These are phyloP conservation scores for Agonum fuliginosum DNA, from an alignment of 2,888 invertebrate genomes.

Conservation along the genomic window DNA sequence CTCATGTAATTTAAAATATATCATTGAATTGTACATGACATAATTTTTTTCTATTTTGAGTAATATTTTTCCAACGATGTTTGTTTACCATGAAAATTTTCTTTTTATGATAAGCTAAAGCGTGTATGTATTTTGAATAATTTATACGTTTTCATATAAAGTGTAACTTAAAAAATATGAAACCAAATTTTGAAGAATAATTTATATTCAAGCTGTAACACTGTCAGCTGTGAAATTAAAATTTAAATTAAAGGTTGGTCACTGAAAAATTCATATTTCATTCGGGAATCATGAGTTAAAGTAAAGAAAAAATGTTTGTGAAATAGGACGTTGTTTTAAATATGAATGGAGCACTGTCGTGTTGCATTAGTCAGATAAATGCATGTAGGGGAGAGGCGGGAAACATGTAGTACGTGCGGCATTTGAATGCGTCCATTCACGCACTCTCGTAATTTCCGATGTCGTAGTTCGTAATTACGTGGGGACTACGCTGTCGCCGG, in stretches of 20 bases:
- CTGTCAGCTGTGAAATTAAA: background rate
- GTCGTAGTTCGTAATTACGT: constrained; percentile 43
- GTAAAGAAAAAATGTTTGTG: constrained; percentile 21
- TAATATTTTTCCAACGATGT: too few relatives aligned
- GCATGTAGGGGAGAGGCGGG: background rate
- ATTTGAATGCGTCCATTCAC: constrained; percentile 55
- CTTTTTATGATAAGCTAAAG: too few relatives aligned
- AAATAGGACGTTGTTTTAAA: constrained; percentile 33
- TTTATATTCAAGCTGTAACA: constrained; percentile 26
- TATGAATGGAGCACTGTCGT: constrained; percentile 1
- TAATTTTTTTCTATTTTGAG: too few relatives aligned
- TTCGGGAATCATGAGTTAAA: background rate
- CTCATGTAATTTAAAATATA: background rate
- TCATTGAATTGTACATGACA: background rate
- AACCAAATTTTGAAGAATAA: background rate
- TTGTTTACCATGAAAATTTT: too few relatives aligned
- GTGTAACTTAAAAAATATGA: background rate
- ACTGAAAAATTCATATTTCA: constrained; percentile 38
- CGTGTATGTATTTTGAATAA: background rate
- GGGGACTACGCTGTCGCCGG: constrained; percentile 1
- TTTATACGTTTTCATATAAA: background rate
- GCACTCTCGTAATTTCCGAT: constrained; percentile 57
- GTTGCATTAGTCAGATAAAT: constrained; percentile 14
- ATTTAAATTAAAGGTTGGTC: constrained; percentile 21
- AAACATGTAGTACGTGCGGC: background rate